Conservation (phyloP, 2,797 vertebrate genomes). For the Decapterus maruadsi region DNA sequence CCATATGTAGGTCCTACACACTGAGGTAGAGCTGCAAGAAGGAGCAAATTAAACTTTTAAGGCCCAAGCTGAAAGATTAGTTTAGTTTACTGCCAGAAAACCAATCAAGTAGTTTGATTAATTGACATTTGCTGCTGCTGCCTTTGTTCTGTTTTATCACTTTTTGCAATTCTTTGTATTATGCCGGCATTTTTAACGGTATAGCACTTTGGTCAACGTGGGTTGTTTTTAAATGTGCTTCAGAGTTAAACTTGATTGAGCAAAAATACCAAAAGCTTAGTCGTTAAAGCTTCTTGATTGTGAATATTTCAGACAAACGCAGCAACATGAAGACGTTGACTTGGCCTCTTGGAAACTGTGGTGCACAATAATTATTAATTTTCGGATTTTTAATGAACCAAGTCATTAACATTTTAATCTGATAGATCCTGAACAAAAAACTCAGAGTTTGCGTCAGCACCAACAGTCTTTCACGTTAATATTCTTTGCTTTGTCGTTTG, state of each 20-base stretch:
- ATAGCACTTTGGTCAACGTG: too few species aligned
- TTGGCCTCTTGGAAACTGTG: background rate
- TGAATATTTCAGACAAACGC: background rate
- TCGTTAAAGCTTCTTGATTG: background rate
- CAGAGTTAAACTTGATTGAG: too few species aligned
- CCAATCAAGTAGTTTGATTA: background rate
- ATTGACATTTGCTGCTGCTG: too few species aligned
- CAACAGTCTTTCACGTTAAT: background rate
- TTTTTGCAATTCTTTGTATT: too few species aligned
- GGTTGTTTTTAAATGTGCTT: too few species aligned
- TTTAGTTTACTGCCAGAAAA: background rate
- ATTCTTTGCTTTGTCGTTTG: background rate
- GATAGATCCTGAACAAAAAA: background rate
- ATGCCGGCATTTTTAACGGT: too few species aligned
- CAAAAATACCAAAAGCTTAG: background rate
- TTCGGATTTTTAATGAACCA: background rate
- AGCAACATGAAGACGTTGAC: too few species aligned
- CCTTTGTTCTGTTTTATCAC: too few species aligned
- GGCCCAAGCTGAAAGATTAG: background rate
- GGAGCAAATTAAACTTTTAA: too few species aligned
- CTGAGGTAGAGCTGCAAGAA: background rate
- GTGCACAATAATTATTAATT: background rate
- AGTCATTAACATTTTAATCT: background rate
- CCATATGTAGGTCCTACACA: background rate
- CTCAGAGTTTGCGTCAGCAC: background rate